phyloP scores from a whole-genome alignment of 2,113 vertebrate genomes.

The Sebastes fasciatus region DNA sequence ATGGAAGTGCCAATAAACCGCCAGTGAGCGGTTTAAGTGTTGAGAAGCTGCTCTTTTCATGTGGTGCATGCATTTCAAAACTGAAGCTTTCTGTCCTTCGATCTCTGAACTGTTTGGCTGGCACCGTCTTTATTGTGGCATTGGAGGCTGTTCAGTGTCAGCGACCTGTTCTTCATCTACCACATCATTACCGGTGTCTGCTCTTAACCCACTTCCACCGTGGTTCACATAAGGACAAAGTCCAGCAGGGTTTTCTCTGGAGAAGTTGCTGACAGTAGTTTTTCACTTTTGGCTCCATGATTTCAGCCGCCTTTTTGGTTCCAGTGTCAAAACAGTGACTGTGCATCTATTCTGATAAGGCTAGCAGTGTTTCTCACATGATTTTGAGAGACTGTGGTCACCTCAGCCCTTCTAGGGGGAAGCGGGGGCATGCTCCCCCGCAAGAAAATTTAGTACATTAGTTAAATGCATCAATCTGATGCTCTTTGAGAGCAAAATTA shows the following conservation, averaged over 20 bases:
- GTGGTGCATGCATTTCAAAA: constrained; percentile 58
- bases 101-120: constrained; percentile 50
- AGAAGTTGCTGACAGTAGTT: background rate
- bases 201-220: constrained; percentile 34
- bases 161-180: constrained; percentile 34
- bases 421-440: too few species aligned
- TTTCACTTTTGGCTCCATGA: background rate
- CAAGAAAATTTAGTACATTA: too few species aligned
- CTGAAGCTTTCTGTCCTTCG: constrained; percentile 49
- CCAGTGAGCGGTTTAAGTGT: constrained; percentile 25
- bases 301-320: too few species aligned
- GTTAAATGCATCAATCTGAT: too few species aligned
- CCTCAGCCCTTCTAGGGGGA: too few species aligned
- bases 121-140: constrained; percentile 58
- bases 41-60: constrained; percentile 59
- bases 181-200: constrained; percentile 22
- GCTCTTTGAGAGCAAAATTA: too few species aligned
- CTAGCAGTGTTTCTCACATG: too few species aligned
- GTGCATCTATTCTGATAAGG: too few species aligned
- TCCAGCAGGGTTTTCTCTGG: background rate
- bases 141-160: constrained; percentile 28
- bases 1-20: constrained; percentile 63
- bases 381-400: too few species aligned
- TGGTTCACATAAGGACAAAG: constrained; percentile 44
- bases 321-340: too few species aligned